These are phyloP conservation scores for Haemorhous mexicanus DNA, from an alignment of 2,113 vertebrate species.

Conservation along the genomic window DNA sequence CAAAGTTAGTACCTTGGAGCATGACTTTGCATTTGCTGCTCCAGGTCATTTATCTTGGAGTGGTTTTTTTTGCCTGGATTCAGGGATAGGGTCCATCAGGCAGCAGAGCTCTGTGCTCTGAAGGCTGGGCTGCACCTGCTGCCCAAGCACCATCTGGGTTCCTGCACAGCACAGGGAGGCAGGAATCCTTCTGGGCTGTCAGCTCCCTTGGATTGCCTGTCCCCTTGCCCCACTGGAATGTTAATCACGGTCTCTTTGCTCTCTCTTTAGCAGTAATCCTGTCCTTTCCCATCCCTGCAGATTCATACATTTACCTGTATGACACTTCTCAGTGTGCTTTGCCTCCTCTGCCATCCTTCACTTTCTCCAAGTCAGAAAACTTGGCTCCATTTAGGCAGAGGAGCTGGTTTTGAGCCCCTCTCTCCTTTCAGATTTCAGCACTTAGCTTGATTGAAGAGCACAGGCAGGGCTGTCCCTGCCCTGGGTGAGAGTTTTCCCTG, in stretches of 20 bases:
- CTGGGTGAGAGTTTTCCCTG: not conserved
- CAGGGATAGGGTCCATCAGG: not conserved
- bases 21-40: not conserved
- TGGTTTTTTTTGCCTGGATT: not conserved
- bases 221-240: not conserved
- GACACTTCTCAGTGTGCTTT: not conserved
- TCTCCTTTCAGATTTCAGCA: not conserved
- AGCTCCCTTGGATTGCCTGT: not conserved
- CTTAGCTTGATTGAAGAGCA: not conserved
- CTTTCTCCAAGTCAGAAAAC: not conserved
- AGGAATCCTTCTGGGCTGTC: not conserved
- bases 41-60: not conserved
- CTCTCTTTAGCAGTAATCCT: not conserved
- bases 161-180: not conserved
- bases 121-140: not conserved
- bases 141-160: not conserved
- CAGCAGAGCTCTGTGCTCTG: not conserved
- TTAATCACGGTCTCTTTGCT: not conserved
- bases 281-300: not conserved
- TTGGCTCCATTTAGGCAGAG: not conserved
- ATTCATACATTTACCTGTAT: fast-evolving
- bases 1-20: not conserved
- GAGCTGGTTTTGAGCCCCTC: not conserved
- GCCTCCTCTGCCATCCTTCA: not conserved
- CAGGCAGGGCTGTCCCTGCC: not conserved